Percentiles rank a stretch among this genome's conserved stretches.
Conservation (phyloP, 2,113 vertebrate species). For the Ammodytes marinus region DNA sequence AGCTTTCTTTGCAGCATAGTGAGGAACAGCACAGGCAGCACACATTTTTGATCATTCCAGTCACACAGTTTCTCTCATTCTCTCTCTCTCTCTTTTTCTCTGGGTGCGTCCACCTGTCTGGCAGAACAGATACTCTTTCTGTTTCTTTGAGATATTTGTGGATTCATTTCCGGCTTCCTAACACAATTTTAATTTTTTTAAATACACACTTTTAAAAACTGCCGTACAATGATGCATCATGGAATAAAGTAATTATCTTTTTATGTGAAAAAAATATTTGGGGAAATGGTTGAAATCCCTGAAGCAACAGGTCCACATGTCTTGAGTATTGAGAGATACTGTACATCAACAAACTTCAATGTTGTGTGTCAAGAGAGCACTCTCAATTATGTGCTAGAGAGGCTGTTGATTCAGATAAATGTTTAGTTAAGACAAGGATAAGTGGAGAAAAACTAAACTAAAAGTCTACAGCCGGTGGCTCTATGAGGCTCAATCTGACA, state of each 20-base stretch:
- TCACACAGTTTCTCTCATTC: conserved; percentile 17
- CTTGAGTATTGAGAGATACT: too few relatives aligned
- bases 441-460: too few relatives aligned
- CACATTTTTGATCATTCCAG: conserved; percentile 52
- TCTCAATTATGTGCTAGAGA: too few relatives aligned
- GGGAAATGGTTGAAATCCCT: neutral
- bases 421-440: too few relatives aligned
- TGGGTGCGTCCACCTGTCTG: conserved; percentile 53
- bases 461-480: too few relatives aligned
- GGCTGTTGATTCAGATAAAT: too few relatives aligned
- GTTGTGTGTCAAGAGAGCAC: too few relatives aligned
- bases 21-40: conserved; percentile 42
- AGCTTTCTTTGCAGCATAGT: conserved; percentile 51
- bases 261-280: neutral
- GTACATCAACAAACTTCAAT: too few relatives aligned
- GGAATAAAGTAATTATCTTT: neutral
- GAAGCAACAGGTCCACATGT: too few relatives aligned
- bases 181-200: neutral
- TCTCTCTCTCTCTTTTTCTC: neutral
- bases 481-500: too few relatives aligned
- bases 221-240: neutral
- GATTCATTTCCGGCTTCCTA: neutral
- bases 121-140: conserved; percentile 32
- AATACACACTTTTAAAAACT: neutral
- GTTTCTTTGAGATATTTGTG: conserved; percentile 5